phyloP scores from a whole-genome alignment of 2,113 vertebrate species.

The Gambusia affinis region DNA sequence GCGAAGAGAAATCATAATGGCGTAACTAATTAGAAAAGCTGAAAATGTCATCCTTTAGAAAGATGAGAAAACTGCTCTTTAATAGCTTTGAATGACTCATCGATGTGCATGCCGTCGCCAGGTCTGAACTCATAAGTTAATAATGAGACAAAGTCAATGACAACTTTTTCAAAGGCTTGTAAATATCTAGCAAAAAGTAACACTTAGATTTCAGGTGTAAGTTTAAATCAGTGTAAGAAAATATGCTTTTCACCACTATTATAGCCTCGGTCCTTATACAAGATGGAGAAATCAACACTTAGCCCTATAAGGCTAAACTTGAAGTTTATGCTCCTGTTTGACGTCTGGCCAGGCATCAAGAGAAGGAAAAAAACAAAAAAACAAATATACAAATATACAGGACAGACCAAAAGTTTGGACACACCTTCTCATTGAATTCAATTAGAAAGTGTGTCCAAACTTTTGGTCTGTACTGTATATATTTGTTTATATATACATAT shows the following conservation, averaged over 20 bases:
- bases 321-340: conserved; percentile 34
- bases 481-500: too few relatives aligned
- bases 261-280: conserved; percentile 15
- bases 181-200: conserved; percentile 6
- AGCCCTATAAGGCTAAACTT: conserved; percentile 1
- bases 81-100: neutral
- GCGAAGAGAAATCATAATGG: neutral
- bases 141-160: neutral
- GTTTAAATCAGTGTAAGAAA: conserved; percentile 50
- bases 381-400: too few relatives aligned
- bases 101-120: conserved; percentile 3
- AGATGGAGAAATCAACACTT: conserved; percentile 15
- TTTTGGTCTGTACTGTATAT: too few relatives aligned
- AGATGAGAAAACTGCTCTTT: neutral
- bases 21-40: neutral
- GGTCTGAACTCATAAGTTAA: conserved; percentile 19
- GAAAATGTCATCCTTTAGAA: conserved; percentile 7
- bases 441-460: too few relatives aligned
- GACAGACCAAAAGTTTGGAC: too few relatives aligned
- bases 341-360: conserved; percentile 35
- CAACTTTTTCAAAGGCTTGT: conserved; percentile 8
- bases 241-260: conserved; percentile 31
- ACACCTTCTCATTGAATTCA: too few relatives aligned
- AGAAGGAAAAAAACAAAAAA: neutral
- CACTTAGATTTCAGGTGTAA: conserved; percentile 21